Evolutionary conservation across 2,797 vertebrate species (phyloP).

Genomic region (Antennarius maculatus): DNA sequence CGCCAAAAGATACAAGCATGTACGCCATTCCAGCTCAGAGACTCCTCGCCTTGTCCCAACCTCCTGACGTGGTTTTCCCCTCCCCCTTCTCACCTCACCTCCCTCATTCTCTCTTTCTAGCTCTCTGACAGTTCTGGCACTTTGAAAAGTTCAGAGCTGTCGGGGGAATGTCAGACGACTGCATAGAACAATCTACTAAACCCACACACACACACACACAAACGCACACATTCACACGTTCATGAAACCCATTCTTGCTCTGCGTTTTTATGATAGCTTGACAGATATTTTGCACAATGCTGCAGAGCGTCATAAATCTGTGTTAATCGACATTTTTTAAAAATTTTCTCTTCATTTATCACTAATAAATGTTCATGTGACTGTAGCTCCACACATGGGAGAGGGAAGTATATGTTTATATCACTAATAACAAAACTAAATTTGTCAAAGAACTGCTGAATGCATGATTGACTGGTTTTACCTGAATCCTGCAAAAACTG

Average conservation of each 20-base stretch:
- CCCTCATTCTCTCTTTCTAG: conserved; percentile 28
- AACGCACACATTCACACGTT: conserved; percentile 8
- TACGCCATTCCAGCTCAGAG: conserved; percentile 24
- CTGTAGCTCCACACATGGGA: not conserved
- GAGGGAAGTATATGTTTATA: not conserved
- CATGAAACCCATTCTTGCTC: conserved; percentile 31
- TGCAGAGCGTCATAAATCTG: conserved; percentile 19
- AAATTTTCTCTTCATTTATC: conserved; percentile 3
- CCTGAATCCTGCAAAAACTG: not conserved
- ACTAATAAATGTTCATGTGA: not conserved
- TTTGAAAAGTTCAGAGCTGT: conserved; percentile 98
- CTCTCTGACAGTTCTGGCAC: conserved; percentile 80
- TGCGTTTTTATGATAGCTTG: conserved; percentile 17
- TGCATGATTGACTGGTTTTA: conserved; percentile 2
- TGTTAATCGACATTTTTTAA: conserved; percentile 31
- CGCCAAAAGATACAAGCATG: conserved; percentile 63
- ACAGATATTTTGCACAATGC: conserved; percentile 49
- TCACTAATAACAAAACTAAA: conserved; percentile 1
- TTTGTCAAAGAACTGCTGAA: not conserved
- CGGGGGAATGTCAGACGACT: conserved; percentile 88
- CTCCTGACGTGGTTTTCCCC: conserved; percentile 53
- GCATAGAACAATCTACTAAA: conserved; percentile 75
- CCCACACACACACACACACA: conserved; percentile 20
- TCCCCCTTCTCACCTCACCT: conserved; percentile 54
- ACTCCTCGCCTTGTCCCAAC: conserved; percentile 24